These are phyloP conservation scores for Chironomus striatipennis DNA, from an alignment of 1,140 invertebrate species.

Conservation along the genomic window DNA sequence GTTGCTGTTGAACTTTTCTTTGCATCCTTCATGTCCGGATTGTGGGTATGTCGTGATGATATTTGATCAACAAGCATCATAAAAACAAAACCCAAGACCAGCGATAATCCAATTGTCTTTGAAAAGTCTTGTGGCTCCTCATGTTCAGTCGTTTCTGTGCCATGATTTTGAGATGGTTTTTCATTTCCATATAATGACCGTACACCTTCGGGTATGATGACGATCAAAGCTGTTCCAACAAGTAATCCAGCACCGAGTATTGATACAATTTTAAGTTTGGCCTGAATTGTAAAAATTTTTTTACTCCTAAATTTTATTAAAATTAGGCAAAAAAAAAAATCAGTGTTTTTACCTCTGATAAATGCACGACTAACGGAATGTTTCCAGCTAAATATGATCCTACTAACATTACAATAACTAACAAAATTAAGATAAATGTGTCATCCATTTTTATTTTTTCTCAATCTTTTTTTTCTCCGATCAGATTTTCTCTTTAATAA, in stretches of 20 bases:
- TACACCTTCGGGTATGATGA: conserved; percentile 98
- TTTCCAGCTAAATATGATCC: conserved; percentile 91
- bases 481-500: neutral
- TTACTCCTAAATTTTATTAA: neutral
- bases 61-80: conserved; percentile 95
- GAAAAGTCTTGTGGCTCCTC: conserved; percentile 43
- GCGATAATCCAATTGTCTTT: conserved; percentile 52
- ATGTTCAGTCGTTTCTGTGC: conserved; percentile 32
- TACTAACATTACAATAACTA: conserved; percentile 85
- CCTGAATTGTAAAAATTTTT: conserved; percentile 51
- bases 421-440: conserved; percentile 64
- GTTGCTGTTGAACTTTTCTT: conserved; percentile 84
- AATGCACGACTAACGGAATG: conserved; percentile 82
- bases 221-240: conserved; percentile 94
- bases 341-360: conserved; percentile 76
- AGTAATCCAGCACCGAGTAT: conserved; percentile 93
- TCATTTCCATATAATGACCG: conserved; percentile 59
- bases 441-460: conserved; percentile 63
- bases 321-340: conserved; percentile 24
- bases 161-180: conserved; percentile 31
- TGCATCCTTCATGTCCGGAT: conserved; percentile 43
- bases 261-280: conserved; percentile 87
- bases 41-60: conserved; percentile 54
- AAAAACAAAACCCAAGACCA: conserved; percentile 80
- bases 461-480: neutral